Evolutionary conservation across 1,140 invertebrate genomes (phyloP), one percentile per base, ranked within the genome.

Genomic region (Drosophila azteca): DNA sequence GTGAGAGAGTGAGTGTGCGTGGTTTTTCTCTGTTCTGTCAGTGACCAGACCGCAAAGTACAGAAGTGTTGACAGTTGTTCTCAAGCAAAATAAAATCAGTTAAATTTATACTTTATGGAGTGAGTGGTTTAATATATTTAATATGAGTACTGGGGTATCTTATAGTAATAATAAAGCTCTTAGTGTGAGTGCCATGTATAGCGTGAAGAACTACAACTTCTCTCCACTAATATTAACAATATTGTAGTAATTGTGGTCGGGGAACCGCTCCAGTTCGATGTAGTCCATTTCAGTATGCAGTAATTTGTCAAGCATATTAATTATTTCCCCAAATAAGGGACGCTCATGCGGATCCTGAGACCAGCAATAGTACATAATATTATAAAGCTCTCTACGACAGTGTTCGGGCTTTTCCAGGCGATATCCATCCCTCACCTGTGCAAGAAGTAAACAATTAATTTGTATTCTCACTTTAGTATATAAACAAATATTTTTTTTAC

Each of bases 311-410:
- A 97, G 92, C 76, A 97, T 93, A 31, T 93, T 92, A 1, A 97
- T 95, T 11, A 97, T 94, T 91, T 98, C 97, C 1, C 93, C 66
- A 15, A 98, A 98, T 7, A 95, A 94, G 0, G 97, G 97, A 57
- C 97, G 91, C 41, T 95, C 94, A 11, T 94, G 94, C 1, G 96
- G 94, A 84, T 97, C 95, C 24, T 96, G 95, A 62, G 97, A 96
- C 97, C 97, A 98, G 85, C 97, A 98, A 84, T 98, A 98, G 88
- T 96, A 97, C 97, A 98, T 98, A 45, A 98, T 97, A 78, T 98
- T 98, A 92, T 97, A 98, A 1, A 98, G 93, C 83, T 98, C 97
- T 2, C 96, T 93, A 43, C 96, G 94, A 89, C 97, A 98, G 77
- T 98, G 97, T 75, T 97, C 96, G 1, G 97, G 97, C 78, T 97